Conservation (phyloP, 2,888 invertebrate species). For the Acrocyrtus sp. region DNA sequence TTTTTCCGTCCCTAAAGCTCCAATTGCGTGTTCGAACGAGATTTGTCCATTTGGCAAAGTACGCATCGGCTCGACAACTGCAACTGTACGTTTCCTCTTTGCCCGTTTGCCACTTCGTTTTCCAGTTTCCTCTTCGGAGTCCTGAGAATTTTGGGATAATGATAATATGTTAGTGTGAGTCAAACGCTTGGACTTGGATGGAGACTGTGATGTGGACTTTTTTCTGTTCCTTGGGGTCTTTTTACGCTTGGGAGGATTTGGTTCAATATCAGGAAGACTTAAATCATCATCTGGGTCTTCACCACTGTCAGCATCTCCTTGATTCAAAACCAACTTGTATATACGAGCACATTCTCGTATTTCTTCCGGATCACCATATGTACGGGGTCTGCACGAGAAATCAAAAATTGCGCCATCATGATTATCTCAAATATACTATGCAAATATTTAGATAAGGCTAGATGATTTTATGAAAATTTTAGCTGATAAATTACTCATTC, state of each 20-base stretch:
- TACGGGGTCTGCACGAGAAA: slow-evolving; percentile 21
- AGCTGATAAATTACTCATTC: slow-evolving; percentile 21
- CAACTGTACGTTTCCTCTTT: slow-evolving; percentile 42
- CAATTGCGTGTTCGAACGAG: slow-evolving; percentile 44
- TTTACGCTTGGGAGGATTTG: slow-evolving; percentile 35
- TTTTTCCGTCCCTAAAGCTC: slow-evolving; percentile 18
- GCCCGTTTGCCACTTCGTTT: slow-evolving; percentile 8
- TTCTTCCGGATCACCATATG: slow-evolving; percentile 41
- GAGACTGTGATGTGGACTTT: slow-evolving; percentile 31
- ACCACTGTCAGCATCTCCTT: slow-evolving; percentile 32
- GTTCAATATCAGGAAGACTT: slow-evolving; percentile 54
- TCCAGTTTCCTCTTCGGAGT: slow-evolving; percentile 29
- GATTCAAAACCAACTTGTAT: slow-evolving; percentile 21
- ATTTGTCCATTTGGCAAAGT: slow-evolving; percentile 36
- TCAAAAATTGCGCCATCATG: neutral
- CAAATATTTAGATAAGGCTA: slow-evolving; percentile 2
- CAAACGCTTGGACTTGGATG: slow-evolving; percentile 39
- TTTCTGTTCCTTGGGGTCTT: slow-evolving; percentile 24
- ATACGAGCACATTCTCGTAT: slow-evolving; percentile 27
- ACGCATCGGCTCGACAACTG: slow-evolving; percentile 47
- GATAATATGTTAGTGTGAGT: slow-evolving; percentile 30
- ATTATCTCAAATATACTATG: neutral
- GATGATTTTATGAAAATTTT: too few relatives aligned
- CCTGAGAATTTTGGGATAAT: slow-evolving; percentile 29
- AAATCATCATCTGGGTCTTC: slow-evolving; percentile 50